Evolutionary conservation across 2,113 vertebrate genomes (phyloP).

Genomic region (Sylvietta virens): DNA sequence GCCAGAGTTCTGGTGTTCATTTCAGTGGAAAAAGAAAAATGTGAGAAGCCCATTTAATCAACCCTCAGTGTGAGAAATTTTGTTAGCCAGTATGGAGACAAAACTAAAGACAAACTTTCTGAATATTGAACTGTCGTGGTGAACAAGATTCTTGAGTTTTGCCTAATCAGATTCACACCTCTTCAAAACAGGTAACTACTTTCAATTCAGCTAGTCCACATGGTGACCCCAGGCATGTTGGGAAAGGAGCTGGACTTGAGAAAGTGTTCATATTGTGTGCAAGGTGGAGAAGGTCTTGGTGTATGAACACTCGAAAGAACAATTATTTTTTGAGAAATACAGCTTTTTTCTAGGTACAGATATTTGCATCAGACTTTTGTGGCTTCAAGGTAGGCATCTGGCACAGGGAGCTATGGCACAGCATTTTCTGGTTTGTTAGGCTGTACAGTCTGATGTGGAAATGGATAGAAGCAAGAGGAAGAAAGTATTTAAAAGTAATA

Average conservation of each 20-base stretch:
- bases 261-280: background rate
- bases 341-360: background rate
- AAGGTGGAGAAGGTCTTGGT: background rate
- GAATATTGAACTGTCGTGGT: rapidly evolving
- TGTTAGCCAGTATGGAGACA: background rate
- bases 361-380: background rate
- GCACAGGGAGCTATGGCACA: background rate
- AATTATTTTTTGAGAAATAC: background rate
- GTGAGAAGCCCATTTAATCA: background rate
- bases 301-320: background rate
- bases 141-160: background rate
- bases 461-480: background rate
- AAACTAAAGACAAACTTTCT: background rate
- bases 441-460: background rate
- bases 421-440: background rate
- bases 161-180: background rate
- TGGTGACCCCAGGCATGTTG: background rate
- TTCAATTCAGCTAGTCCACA: background rate
- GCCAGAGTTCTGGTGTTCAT: background rate
- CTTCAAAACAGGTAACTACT: background rate
- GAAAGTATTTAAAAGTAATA: background rate
- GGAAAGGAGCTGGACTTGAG: background rate
- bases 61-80: background rate
- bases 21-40: background rate
- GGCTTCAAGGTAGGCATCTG: background rate